These are phyloP conservation scores for Autographa gamma DNA, from an alignment of 2,888 invertebrate genomes.

Conservation along the genomic window DNA sequence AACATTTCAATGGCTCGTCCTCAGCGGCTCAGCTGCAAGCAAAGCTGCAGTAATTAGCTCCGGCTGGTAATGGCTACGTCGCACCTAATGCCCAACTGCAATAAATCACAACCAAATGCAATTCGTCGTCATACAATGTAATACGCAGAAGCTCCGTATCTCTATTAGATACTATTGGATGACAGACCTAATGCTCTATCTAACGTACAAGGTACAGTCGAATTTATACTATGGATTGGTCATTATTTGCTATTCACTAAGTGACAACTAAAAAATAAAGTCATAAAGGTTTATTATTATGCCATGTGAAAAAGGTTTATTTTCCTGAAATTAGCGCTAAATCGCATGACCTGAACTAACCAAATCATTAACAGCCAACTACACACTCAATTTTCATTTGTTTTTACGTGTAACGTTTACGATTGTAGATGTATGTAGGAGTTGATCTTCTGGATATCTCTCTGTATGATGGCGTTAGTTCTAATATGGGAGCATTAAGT, in stretches of 20 bases:
- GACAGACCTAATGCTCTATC: too few species aligned
- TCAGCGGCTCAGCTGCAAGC: not conserved
- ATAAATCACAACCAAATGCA: conserved; percentile 17
- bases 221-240: too few species aligned
- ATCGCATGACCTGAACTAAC: too few species aligned
- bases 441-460: not conserved
- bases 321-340: too few species aligned
- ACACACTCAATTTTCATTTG: too few species aligned
- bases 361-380: too few species aligned
- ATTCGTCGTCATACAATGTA: not conserved
- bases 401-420: not conserved
- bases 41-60: not conserved
- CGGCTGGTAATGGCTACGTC: not conserved
- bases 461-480: not conserved
- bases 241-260: too few species aligned
- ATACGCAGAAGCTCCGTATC: not conserved
- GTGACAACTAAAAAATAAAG: too few species aligned
- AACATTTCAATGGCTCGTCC: not conserved
- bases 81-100: not conserved
- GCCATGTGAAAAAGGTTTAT: too few species aligned
- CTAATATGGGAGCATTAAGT: not conserved
- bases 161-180: not conserved
- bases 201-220: too few species aligned
- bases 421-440: too few species aligned
- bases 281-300: too few species aligned